These are phyloP conservation scores for Harpagus bidentatus DNA, from an alignment of 2,113 vertebrate genomes.

Conservation along the genomic window DNA sequence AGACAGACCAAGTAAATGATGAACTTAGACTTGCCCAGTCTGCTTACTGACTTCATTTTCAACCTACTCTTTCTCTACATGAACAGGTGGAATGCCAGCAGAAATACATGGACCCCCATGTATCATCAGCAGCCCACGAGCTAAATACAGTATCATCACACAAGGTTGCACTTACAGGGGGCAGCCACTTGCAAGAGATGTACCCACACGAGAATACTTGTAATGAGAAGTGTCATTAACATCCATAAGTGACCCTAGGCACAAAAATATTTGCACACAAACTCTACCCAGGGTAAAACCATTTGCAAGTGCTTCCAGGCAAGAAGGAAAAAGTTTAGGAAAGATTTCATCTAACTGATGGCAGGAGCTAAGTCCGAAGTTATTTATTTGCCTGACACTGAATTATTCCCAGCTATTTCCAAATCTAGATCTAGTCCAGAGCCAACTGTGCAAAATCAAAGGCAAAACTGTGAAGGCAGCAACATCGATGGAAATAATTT, in stretches of 20 bases:
- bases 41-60: not conserved
- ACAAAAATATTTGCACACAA: not conserved
- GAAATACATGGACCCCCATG: not conserved
- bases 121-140: not conserved
- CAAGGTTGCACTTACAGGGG: not conserved
- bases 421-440: slow-evolving; percentile 58
- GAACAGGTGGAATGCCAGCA: not conserved
- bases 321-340: not conserved
- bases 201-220: not conserved
- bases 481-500: slow-evolving; percentile 54
- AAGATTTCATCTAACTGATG: not conserved
- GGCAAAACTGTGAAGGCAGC: slow-evolving; percentile 38
- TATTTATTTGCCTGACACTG: not conserved
- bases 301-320: not conserved
- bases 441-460: slow-evolving; percentile 46
- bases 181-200: not conserved
- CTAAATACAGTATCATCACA: not conserved
- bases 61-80: not conserved
- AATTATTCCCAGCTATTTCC: not conserved
- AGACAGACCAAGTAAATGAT: not conserved
- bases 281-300: not conserved
- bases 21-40: not conserved
- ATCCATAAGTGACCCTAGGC: not conserved
- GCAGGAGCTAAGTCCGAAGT: not conserved
- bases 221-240: not conserved